Evolutionary conservation across 2,797 vertebrate genomes (phyloP).

Genomic region (Centroberyx gerrardi): DNA sequence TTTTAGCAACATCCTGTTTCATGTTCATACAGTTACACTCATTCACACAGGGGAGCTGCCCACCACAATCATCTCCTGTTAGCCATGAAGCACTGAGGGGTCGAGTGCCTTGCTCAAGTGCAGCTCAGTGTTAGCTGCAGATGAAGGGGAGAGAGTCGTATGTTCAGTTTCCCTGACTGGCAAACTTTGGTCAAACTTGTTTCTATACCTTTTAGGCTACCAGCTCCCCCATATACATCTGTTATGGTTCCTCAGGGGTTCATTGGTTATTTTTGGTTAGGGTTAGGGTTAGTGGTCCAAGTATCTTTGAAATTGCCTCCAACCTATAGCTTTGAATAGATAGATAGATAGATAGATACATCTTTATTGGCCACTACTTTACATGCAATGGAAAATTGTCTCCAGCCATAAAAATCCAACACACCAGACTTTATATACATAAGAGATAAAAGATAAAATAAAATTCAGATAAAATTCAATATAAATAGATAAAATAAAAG

Average conservation of each 20-base stretch:
- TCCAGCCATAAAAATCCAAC: too few relatives aligned
- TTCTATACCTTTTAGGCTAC: slow-evolving; percentile 13
- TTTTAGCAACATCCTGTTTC: slow-evolving; percentile 17
- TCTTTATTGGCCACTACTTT: too few relatives aligned
- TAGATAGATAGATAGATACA: too few relatives aligned
- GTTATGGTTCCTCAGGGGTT: background rate
- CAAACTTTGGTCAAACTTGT: background rate
- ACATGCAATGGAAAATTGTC: too few relatives aligned
- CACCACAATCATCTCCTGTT: slow-evolving; percentile 37
- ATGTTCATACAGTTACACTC: slow-evolving; percentile 14
- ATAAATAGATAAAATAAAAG: too few relatives aligned
- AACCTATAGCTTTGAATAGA: too few relatives aligned
- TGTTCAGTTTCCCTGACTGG: background rate
- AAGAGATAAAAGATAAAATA: too few relatives aligned
- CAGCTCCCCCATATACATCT: slow-evolving; percentile 21
- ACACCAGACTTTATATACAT: too few relatives aligned
- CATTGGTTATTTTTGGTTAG: slow-evolving; percentile 13
- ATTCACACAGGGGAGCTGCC: slow-evolving; percentile 38
- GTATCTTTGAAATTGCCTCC: background rate
- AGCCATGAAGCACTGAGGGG: slow-evolving; percentile 17
- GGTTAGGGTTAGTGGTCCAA: background rate
- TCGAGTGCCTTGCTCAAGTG: slow-evolving; percentile 48
- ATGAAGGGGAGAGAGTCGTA: background rate
- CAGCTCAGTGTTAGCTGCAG: background rate
- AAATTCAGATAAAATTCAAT: too few relatives aligned